phyloP scores from a whole-genome alignment of 2,888 invertebrate species.

The Aleiodes testaceus region DNA sequence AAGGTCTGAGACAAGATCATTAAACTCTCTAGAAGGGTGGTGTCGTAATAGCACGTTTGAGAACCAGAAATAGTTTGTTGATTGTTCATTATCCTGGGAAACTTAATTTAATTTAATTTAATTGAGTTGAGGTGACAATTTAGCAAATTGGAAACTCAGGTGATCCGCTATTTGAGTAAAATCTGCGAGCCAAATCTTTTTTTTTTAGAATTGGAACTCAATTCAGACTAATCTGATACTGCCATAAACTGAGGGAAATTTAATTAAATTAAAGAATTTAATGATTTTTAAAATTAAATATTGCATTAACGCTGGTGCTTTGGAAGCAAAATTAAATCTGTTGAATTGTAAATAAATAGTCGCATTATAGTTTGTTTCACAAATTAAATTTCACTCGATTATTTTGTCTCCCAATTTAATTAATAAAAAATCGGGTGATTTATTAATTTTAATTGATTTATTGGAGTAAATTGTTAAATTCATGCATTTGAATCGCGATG shows the following conservation, averaged over 20 bases:
- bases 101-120: conserved; percentile 61
- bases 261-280: conserved; percentile 22
- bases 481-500: neutral
- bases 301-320: neutral
- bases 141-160: conserved; percentile 81
- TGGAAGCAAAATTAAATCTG: conserved; percentile 12
- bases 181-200: conserved; percentile 80
- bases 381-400: conserved; percentile 48
- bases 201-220: conserved; percentile 79
- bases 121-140: conserved; percentile 72
- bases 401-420: conserved; percentile 7
- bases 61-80: conserved; percentile 83
- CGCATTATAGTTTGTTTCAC: conserved; percentile 55
- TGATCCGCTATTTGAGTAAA: conserved; percentile 84
- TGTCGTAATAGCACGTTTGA: conserved; percentile 79
- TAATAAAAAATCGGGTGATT: too few relatives aligned
- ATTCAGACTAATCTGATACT: conserved; percentile 90
- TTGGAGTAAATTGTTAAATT: neutral
- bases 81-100: conserved; percentile 74
- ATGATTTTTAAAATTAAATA: conserved; percentile 15
- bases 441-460: too few relatives aligned
- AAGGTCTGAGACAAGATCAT: conserved; percentile 86
- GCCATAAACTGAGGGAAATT: conserved; percentile 73
- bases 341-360: conserved; percentile 13
- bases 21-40: conserved; percentile 82